Evolutionary conservation across 2,797 vertebrate genomes (phyloP).

Genomic region (Sebastes trivittatus): DNA sequence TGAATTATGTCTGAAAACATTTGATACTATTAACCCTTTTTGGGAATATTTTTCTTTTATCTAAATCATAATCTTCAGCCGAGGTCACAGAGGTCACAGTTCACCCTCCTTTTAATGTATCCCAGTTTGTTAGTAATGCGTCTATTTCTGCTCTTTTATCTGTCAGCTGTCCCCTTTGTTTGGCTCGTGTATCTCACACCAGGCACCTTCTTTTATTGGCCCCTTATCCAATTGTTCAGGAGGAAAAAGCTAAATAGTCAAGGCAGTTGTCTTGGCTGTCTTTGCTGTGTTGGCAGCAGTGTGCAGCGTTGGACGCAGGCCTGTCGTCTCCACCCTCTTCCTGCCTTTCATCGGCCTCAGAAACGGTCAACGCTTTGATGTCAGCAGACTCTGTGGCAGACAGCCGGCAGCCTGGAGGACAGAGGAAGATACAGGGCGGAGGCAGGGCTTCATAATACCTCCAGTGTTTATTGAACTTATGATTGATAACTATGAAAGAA

Average conservation of each 20-base stretch:
- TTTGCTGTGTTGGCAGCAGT: slow-evolving; percentile 54
- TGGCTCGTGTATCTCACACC: slow-evolving; percentile 43
- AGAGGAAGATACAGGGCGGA: slow-evolving; percentile 44
- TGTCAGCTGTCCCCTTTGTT: slow-evolving; percentile 36
- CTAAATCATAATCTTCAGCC: background rate
- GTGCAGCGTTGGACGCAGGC: slow-evolving; percentile 41
- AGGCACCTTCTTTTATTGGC: slow-evolving; percentile 32
- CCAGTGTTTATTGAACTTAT: background rate
- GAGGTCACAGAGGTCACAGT: background rate
- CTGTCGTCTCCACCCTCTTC: slow-evolving; percentile 75
- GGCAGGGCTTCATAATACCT: background rate
- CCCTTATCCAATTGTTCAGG: slow-evolving; percentile 60
- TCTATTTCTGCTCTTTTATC: slow-evolving; percentile 45
- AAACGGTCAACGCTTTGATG: slow-evolving; percentile 72
- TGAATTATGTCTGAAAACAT: background rate
- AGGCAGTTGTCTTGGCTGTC: slow-evolving; percentile 62
- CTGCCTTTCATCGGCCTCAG: slow-evolving; percentile 74
- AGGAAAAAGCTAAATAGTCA: slow-evolving; percentile 63
- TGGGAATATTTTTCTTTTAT: background rate
- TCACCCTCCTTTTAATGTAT: background rate
- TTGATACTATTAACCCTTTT: background rate
- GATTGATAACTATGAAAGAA: background rate
- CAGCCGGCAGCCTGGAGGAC: slow-evolving; percentile 50
- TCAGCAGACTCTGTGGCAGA: slow-evolving; percentile 75
- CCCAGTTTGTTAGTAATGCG: background rate